Evolutionary conservation across 2,888 invertebrate genomes (phyloP).

Genomic region (Eulithis testata): DNA sequence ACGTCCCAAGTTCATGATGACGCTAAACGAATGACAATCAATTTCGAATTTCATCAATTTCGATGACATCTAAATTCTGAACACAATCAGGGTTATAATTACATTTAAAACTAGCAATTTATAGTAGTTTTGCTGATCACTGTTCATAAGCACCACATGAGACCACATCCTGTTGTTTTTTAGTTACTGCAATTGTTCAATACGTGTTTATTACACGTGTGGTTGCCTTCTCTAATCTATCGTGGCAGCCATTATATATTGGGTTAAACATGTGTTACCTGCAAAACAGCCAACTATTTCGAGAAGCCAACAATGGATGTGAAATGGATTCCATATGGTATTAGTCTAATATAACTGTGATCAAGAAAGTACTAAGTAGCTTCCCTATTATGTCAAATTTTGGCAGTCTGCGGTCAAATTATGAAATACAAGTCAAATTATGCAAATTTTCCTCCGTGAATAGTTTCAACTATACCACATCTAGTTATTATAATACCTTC

Average conservation of each 20-base stretch:
- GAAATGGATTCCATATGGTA: background rate
- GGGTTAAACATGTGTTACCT: background rate
- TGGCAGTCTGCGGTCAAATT: too few relatives aligned
- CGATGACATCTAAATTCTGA: slow-evolving; percentile 50
- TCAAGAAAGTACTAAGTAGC: too few relatives aligned
- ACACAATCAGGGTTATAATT: slow-evolving; percentile 47
- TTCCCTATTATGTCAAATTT: too few relatives aligned
- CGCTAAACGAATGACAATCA: slow-evolving; percentile 39
- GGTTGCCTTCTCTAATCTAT: slow-evolving; percentile 33
- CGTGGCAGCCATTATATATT: slow-evolving; percentile 3
- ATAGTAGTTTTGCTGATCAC: slow-evolving; percentile 63
- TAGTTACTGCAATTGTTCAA: slow-evolving; percentile 48
- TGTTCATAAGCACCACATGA: slow-evolving; percentile 63
- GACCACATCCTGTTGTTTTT: slow-evolving; percentile 65
- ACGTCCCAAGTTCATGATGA: slow-evolving; percentile 3
- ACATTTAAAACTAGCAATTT: slow-evolving; percentile 60
- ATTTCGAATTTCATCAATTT: too few relatives aligned
- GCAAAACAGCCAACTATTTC: background rate
- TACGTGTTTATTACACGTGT: slow-evolving; percentile 46
- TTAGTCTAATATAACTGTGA: too few relatives aligned
- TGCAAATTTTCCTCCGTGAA: too few relatives aligned
- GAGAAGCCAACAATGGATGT: background rate
- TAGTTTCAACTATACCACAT: too few relatives aligned
- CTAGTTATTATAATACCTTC: too few relatives aligned
- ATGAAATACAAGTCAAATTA: too few relatives aligned